Conservation (phyloP, 2,113 vertebrate genomes). For the Sceloporus tristichus region DNA sequence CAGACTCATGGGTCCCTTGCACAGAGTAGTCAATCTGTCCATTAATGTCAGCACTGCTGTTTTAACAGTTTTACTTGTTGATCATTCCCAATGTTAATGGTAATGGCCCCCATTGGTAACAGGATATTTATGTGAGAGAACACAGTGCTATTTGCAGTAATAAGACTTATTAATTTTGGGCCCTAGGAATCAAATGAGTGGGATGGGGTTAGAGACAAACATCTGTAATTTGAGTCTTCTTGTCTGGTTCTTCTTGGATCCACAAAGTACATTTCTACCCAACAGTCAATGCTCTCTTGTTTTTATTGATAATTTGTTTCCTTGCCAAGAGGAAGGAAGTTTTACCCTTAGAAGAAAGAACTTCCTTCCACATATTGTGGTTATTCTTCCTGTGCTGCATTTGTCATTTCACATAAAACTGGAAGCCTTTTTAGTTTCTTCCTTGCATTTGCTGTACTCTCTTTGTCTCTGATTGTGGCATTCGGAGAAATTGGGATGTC, state of each 20-base stretch:
- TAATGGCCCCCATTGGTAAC: constrained; percentile 71
- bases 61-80: constrained; percentile 73
- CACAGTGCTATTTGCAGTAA: constrained; percentile 73
- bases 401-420: constrained; percentile 53
- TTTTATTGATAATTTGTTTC: constrained; percentile 65
- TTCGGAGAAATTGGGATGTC: constrained; percentile 64
- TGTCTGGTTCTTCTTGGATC: constrained; percentile 24
- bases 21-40: constrained; percentile 73
- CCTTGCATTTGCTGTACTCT: constrained; percentile 58
- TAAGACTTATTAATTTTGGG: constrained; percentile 76
- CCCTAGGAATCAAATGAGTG: constrained; percentile 62
- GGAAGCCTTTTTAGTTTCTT: constrained; percentile 43
- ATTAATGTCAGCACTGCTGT: constrained; percentile 61
- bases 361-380: constrained; percentile 30
- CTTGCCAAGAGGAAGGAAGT: constrained; percentile 40
- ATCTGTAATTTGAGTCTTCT: constrained; percentile 42
- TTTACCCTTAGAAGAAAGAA: constrained; percentile 36
- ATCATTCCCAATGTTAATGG: constrained; percentile 75
- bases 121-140: constrained; percentile 75
- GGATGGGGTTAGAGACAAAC: constrained; percentile 55
- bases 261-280: constrained; percentile 20
- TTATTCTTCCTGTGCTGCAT: constrained; percentile 32
- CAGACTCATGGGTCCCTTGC: constrained; percentile 60
- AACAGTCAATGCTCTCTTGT: constrained; percentile 64
- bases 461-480: constrained; percentile 56